phyloP scores from a whole-genome alignment of 1,140 invertebrate species.

The Tetragonula clypearis region DNA sequence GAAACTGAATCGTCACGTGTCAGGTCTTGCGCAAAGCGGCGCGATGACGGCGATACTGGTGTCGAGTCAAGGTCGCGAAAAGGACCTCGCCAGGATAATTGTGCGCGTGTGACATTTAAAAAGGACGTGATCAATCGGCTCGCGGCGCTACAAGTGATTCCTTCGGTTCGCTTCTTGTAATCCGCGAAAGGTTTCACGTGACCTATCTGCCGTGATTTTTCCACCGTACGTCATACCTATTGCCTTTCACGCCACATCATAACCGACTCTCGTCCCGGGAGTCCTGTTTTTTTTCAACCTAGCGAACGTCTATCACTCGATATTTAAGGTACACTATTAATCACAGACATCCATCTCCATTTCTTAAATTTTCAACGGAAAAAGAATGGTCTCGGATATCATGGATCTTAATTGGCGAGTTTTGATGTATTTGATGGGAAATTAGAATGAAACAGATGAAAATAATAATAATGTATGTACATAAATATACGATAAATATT shows the following conservation, averaged over 20 bases:
- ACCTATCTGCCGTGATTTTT: slow-evolving; percentile 34
- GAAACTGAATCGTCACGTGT: not conserved
- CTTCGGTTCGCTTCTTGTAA: not conserved
- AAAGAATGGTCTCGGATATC: too few species aligned
- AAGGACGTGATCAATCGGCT: not conserved
- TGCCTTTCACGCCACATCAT: slow-evolving; percentile 34
- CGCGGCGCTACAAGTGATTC: slow-evolving; percentile 11
- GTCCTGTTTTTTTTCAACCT: not conserved
- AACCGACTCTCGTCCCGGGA: slow-evolving; percentile 4
- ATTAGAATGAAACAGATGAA: too few species aligned
- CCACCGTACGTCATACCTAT: slow-evolving; percentile 5
- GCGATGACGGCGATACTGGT: too few species aligned
- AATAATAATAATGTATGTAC: too few species aligned
- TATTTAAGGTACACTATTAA: not conserved
- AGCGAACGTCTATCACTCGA: not conserved
- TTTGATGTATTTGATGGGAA: too few species aligned
- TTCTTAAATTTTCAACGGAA: too few species aligned
- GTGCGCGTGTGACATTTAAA: slow-evolving; percentile 37
- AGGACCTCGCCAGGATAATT: slow-evolving; percentile 1
- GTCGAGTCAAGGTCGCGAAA: slow-evolving; percentile 22
- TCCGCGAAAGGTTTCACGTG: slow-evolving; percentile 26
- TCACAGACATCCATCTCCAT: too few species aligned
- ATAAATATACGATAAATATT: too few species aligned
- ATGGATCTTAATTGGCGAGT: too few species aligned
- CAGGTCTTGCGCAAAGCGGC: not conserved